These are phyloP conservation scores for Lophura nycthemera DNA, from an alignment of 2,113 vertebrate genomes.

Conservation along the genomic window DNA sequence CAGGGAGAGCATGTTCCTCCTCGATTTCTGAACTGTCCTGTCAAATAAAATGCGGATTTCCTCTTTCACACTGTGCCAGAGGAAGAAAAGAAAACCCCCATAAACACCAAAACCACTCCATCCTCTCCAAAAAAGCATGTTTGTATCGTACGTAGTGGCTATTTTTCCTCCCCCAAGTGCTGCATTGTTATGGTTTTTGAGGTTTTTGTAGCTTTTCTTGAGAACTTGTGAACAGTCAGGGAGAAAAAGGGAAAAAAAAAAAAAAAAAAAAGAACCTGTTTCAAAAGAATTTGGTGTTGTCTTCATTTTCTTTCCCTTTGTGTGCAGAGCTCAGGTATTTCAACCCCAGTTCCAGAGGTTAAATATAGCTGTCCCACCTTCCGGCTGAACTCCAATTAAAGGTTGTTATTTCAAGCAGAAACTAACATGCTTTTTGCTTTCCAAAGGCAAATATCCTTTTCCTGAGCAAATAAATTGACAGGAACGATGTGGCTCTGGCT, in stretches of 20 bases:
- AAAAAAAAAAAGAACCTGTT: not conserved
- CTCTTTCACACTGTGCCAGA: not conserved
- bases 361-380: not conserved
- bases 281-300: slow-evolving; percentile 1
- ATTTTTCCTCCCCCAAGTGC: not conserved
- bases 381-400: not conserved
- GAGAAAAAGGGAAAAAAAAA: not conserved
- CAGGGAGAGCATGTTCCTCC: slow-evolving; percentile 2
- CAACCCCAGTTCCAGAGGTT: not conserved
- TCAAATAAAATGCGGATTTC: not conserved
- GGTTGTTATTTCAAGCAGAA: not conserved
- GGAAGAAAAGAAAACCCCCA: not conserved
- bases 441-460: not conserved
- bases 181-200: slow-evolving; percentile 21
- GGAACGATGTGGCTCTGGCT: not conserved
- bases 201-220: slow-evolving; percentile 50
- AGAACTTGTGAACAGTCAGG: not conserved
- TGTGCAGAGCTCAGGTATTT: not conserved
- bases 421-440: not conserved
- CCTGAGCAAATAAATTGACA: not conserved
- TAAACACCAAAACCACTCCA: not conserved
- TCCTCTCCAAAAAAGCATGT: not conserved
- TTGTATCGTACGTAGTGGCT: slow-evolving; percentile 2
- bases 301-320: not conserved
- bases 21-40: not conserved